phyloP scores from a whole-genome alignment of 1,140 invertebrate species.

The Conus betulinus region DNA sequence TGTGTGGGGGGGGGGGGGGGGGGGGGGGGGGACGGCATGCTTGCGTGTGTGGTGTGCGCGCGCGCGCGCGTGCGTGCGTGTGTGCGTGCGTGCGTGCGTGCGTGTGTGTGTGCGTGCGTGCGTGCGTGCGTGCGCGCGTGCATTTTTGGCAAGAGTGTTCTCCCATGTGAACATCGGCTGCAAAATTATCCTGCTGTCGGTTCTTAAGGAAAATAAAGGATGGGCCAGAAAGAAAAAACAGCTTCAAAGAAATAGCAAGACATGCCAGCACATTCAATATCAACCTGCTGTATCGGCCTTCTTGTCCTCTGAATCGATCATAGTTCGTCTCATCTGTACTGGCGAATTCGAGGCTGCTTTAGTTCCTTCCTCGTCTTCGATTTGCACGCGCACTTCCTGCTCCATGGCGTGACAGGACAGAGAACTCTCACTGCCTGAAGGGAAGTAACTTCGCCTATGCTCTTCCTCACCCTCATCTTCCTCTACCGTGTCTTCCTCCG shows the following conservation, averaged over 20 bases:
- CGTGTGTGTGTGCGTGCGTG: not conserved
- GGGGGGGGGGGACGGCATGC: not conserved
- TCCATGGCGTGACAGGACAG: slow-evolving; percentile 33
- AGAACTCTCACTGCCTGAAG: slow-evolving; percentile 42
- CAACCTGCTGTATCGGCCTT: not conserved
- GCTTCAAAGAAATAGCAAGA: too few relatives aligned
- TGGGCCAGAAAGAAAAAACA: not conserved
- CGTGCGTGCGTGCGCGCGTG: not conserved
- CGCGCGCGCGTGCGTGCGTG: not conserved
- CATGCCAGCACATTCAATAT: too few relatives aligned
- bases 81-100: not conserved
- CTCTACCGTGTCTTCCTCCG: slow-evolving; percentile 1
- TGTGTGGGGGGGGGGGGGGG: not conserved
- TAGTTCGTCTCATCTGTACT: not conserved
- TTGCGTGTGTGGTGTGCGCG: not conserved
- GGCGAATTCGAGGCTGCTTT: not conserved
- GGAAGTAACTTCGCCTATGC: not conserved
- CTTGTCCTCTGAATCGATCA: not conserved
- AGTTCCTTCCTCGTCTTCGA: slow-evolving; percentile 13
- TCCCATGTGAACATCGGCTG: too few relatives aligned
- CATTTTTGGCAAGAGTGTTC: too few relatives aligned
- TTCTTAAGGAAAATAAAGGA: not conserved
- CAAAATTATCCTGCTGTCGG: too few relatives aligned
- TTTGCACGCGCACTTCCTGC: slow-evolving; percentile 39
- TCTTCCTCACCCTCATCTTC: not conserved